Evolutionary conservation across 2,113 vertebrate species (phyloP).

Genomic region (Nesospiza acunhae): DNA sequence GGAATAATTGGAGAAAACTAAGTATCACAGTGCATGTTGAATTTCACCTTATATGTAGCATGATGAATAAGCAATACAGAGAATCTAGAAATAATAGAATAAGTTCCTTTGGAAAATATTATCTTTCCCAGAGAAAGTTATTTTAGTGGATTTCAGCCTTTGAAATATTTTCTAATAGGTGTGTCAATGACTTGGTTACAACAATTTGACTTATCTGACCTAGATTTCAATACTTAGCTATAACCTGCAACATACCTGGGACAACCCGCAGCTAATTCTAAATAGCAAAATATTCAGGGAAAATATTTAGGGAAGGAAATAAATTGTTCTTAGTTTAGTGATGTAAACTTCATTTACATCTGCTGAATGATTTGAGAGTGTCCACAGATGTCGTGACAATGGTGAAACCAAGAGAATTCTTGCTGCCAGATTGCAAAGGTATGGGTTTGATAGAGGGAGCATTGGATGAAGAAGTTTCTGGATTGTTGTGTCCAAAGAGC

Average conservation of each 20-base stretch:
- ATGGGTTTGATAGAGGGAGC: no score
- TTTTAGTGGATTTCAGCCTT: neutral
- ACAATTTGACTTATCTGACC: neutral
- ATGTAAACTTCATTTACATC: neutral
- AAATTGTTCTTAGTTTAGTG: neutral
- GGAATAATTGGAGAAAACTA: neutral
- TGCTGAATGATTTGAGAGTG: neutral
- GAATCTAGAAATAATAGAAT: neutral
- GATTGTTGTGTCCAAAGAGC: neutral
- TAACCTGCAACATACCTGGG: neutral
- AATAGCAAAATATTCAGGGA: neutral
- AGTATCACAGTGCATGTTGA: neutral
- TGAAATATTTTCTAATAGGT: neutral
- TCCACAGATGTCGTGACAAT: neutral
- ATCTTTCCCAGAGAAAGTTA: neutral
- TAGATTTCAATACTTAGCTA: neutral
- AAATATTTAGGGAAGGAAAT: neutral
- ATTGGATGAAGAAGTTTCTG: neutral
- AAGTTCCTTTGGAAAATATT: neutral
- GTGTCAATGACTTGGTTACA: neutral
- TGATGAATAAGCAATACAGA: neutral
- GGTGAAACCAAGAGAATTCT: neutral
- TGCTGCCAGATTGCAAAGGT: neutral
- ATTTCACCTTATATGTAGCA: rapidly evolving
- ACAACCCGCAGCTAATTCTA: neutral